Base-by-base conservation (phyloP, 1,140 invertebrate genomes). In the Platyura marginata region DNA sequence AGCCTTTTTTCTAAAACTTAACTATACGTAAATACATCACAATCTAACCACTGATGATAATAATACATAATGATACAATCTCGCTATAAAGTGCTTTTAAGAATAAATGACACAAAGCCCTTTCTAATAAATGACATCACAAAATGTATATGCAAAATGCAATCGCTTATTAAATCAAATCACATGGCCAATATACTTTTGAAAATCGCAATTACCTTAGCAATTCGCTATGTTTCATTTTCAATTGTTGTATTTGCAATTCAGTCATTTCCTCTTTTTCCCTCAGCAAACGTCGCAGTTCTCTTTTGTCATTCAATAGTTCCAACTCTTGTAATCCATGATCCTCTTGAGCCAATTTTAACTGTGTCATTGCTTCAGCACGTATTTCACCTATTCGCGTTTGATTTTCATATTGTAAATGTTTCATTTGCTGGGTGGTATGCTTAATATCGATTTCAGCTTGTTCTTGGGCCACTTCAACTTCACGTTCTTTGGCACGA, bases 371-470 rank as follows among this genome's bases (percentile, higher is more conserved):
- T 21, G 76, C 74, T 52, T 88, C 79, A 8, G 81, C 77, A 19
- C 58, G 49, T 33, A 62, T 50, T 44, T 61, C 64, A 25, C 61
- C 57, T 43, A 59, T 51, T 32, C 62, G 79, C 25, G 77, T 81
- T 55, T 91, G 83, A 54, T 93, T 88, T 55, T 92, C 88, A 60
- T 89, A 91, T 61, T 91, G 76, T 19, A 93, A 65, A 63, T 90
- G 85, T 54, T 92, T 92, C 10, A 93, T 80, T 72, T 90, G 91
- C 57, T 93, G 86, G 62, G 89, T 89, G 48, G 84, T 84, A 35
- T 84, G 75, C 67, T 87, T 87, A 11, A 91, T 68, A 54, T 93
- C 79, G 16, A 76, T 74, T 54, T 92, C 82, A 52, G 92, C 87
- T 51, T 82, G 75, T 55, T 92, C 85, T 53, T 79, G 74, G 0